Percentiles rank a stretch among this genome's conserved stretches.
Conservation (phyloP, 1,140 invertebrate species). For the Sesamia nonagrioides region DNA sequence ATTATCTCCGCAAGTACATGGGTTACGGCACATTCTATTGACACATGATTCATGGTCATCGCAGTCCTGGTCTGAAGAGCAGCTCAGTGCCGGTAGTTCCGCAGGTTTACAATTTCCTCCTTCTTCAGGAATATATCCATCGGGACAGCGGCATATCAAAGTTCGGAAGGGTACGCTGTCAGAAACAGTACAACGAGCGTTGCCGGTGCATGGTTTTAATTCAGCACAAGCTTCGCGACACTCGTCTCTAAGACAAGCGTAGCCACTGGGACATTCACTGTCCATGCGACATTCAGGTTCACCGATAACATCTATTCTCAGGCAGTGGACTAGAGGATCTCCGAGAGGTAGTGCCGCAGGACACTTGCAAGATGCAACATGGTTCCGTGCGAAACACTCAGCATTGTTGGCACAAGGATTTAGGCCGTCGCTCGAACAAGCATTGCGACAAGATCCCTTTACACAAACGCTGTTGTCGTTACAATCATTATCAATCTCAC, state of each 20-base stretch:
- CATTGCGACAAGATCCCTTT: conserved; percentile 91
- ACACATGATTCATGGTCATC: conserved; percentile 93
- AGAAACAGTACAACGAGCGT: conserved; percentile 92
- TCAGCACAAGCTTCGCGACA: conserved; percentile 93
- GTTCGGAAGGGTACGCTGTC: conserved; percentile 94
- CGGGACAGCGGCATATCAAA: conserved; percentile 94
- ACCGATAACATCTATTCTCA: conserved; percentile 83
- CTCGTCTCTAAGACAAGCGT: conserved; percentile 93
- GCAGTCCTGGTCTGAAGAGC: conserved; percentile 93
- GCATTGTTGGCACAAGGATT: conserved; percentile 94
- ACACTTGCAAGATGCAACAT: conserved; percentile 92
- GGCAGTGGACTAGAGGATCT: conserved; percentile 93
- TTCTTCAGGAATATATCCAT: conserved; percentile 93
- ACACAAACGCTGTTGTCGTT: conserved; percentile 91
- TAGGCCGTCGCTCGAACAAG: conserved; percentile 89
- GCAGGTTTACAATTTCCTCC: conserved; percentile 92
- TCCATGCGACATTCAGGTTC: conserved; percentile 93
- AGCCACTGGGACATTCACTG: conserved; percentile 92
- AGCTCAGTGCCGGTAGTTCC: conserved; percentile 91
- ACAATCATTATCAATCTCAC: conserved; percentile 92
- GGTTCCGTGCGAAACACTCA: conserved; percentile 92
- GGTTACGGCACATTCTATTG: conserved; percentile 94
- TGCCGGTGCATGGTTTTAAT: conserved; percentile 91
- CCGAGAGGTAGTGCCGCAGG: conserved; percentile 92
- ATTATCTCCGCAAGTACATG: conserved; percentile 95